Evolutionary conservation across 2,113 vertebrate genomes (phyloP).

Genomic region (Cyanistes caeruleus): DNA sequence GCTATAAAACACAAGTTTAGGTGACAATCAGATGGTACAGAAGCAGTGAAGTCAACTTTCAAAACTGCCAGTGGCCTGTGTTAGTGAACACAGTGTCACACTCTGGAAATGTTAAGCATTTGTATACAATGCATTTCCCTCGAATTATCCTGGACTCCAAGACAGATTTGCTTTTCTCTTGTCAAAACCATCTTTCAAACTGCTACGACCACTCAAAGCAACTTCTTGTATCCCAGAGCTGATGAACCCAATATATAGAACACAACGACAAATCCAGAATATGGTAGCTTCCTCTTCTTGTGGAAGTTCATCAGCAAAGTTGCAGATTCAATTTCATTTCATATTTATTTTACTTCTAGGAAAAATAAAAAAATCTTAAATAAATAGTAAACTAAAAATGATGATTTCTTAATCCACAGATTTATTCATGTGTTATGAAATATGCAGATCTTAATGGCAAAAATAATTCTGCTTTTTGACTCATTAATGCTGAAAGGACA

Average conservation of each 20-base stretch:
- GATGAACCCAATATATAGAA: neutral
- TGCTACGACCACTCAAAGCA: neutral
- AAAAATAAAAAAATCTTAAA: neutral
- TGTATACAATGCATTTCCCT: neutral
- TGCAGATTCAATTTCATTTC: neutral
- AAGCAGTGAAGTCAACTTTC: slow-evolving; percentile 6
- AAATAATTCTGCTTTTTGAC: neutral
- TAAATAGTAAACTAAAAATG: neutral
- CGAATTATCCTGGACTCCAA: neutral
- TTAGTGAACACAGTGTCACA: neutral
- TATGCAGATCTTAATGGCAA: neutral
- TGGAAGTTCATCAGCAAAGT: neutral
- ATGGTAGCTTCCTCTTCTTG: neutral
- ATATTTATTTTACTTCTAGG: neutral
- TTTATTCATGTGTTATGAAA: neutral
- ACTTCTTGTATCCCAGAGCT: neutral
- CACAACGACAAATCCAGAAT: neutral
- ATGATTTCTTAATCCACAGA: neutral
- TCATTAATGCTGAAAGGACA: neutral
- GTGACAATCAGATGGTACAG: slow-evolving; percentile 17
- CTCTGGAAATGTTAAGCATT: neutral
- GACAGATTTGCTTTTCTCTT: neutral
- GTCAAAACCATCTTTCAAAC: neutral
- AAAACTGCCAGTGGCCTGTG: neutral
- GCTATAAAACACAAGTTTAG: slow-evolving; percentile 77